Evolutionary conservation across 2,888 invertebrate genomes (phyloP).

Genomic region (Pheosia tremula): DNA sequence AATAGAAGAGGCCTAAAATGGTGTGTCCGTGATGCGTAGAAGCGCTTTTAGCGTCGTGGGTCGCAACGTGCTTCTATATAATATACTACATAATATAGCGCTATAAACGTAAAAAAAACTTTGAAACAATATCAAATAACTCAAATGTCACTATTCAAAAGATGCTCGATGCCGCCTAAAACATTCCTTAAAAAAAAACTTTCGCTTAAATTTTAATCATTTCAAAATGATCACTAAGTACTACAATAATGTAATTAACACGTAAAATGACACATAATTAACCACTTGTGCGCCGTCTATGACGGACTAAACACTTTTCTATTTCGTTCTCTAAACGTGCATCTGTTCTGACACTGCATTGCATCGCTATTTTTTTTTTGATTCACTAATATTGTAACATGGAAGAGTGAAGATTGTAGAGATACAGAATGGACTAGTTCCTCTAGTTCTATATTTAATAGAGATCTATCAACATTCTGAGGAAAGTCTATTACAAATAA

Average conservation of each 20-base stretch:
- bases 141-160: slow-evolving; percentile 49
- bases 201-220: slow-evolving; percentile 45
- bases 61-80: slow-evolving; percentile 46
- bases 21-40: slow-evolving; percentile 50
- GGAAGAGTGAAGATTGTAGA: slow-evolving; percentile 81
- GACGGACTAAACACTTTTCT: slow-evolving; percentile 61
- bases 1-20: slow-evolving; percentile 37
- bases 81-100: slow-evolving; percentile 43
- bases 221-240: slow-evolving; percentile 48
- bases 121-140: slow-evolving; percentile 42
- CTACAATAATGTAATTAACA: slow-evolving; percentile 55
- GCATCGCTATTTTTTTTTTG: slow-evolving; percentile 46
- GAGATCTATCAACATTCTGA: slow-evolving; percentile 43
- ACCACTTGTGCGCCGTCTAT: slow-evolving; percentile 71
- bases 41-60: slow-evolving; percentile 48
- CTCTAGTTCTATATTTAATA: slow-evolving; percentile 58
- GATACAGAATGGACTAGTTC: slow-evolving; percentile 63
- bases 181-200: slow-evolving; percentile 70
- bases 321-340: slow-evolving; percentile 75
- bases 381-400: slow-evolving; percentile 72
- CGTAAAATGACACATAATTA: slow-evolving; percentile 66
- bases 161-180: slow-evolving; percentile 71
- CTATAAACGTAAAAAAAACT: slow-evolving; percentile 35
- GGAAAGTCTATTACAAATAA: slow-evolving; percentile 2
- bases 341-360: slow-evolving; percentile 60